Conservation (phyloP, 92 coral and sea anemone genomes). For the Siderastrea radians region DNA sequence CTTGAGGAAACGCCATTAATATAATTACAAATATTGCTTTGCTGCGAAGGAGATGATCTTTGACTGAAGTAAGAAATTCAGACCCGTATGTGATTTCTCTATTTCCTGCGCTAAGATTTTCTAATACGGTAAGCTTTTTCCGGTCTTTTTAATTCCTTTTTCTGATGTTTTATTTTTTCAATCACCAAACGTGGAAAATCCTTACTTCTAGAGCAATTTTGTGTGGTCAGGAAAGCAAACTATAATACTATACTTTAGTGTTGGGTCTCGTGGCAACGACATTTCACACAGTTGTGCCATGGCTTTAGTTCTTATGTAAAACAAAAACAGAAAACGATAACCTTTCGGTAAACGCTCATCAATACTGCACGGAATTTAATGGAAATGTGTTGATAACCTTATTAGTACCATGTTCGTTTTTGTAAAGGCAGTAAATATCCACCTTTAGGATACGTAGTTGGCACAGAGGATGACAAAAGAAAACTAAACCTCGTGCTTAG, state of each 20-base stretch:
- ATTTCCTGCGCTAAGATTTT: background rate
- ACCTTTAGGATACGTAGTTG: too few species aligned
- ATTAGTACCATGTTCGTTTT: background rate
- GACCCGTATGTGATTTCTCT: background rate
- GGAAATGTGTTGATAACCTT: background rate
- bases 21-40: background rate
- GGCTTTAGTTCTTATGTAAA: background rate
- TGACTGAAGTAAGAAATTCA: background rate
- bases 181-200: background rate
- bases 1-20: background rate
- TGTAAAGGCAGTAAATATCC: background rate
- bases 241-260: background rate
- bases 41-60: background rate
- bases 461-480: too few species aligned
- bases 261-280: background rate
- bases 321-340: background rate
- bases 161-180: background rate
- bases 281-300: background rate
- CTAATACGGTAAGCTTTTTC: background rate
- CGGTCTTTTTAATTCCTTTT: background rate
- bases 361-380: background rate
- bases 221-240: background rate
- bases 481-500: too few species aligned
- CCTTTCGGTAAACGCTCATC: background rate
- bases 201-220: background rate